Percentiles rank a stretch among this genome's conserved stretches.
phyloP scores from a whole-genome alignment of 2,113 vertebrate genomes.

The Salminus brasiliensis region DNA sequence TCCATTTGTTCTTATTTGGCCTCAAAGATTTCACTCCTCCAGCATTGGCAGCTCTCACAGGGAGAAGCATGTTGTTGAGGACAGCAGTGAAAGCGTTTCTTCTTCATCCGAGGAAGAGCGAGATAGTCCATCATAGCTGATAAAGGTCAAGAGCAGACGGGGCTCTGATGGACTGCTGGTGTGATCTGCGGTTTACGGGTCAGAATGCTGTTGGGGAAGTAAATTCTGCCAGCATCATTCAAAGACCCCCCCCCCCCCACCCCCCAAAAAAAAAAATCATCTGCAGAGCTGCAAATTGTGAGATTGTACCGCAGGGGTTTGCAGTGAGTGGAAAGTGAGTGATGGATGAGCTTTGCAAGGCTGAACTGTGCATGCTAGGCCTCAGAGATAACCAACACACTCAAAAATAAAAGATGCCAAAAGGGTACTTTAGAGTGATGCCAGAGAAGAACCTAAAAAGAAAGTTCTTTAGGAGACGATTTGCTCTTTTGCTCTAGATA shows the following conservation, averaged over 20 bases:
- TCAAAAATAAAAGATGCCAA: too few species aligned
- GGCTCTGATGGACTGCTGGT: conserved; percentile 20
- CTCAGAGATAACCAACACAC: too few species aligned
- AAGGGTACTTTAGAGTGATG: too few species aligned
- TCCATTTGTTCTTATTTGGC: conserved; percentile 27
- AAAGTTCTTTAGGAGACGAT: too few species aligned
- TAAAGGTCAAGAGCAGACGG: conserved; percentile 47
- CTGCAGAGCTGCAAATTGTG: not conserved
- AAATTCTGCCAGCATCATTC: not conserved
- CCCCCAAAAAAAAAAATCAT: not conserved
- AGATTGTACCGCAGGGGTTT: not conserved
- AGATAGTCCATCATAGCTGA: conserved; percentile 34
- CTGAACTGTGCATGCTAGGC: too few species aligned
- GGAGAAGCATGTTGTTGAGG: not conserved
- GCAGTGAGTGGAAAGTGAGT: too few species aligned
- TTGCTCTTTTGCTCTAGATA: not conserved
- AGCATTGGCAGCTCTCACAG: not conserved
- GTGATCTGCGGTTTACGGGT: conserved; percentile 12
- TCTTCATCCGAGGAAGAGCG: conserved; percentile 27
- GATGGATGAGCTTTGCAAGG: too few species aligned
- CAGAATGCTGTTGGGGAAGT: not conserved
- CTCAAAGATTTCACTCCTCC: conserved; percentile 36
- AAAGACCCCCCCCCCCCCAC: too few species aligned
- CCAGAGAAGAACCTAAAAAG: too few species aligned
- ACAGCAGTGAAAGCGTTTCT: conserved; percentile 17